These are phyloP conservation scores for Triplophysa rosa DNA, from an alignment of 2,113 vertebrate species.

Conservation along the genomic window DNA sequence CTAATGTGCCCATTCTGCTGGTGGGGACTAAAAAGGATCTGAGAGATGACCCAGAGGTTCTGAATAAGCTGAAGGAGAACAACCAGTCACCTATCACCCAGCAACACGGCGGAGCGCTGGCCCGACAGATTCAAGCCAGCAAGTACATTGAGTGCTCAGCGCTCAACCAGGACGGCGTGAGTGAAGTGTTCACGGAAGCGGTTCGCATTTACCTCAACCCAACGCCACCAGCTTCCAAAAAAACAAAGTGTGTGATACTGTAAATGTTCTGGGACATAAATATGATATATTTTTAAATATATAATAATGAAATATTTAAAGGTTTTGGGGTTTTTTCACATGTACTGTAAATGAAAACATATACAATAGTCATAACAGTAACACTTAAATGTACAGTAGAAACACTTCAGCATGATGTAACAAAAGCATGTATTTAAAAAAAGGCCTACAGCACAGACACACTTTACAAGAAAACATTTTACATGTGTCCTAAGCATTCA, in stretches of 20 bases:
- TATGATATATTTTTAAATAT: background rate
- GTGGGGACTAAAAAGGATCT: slow-evolving; percentile 90
- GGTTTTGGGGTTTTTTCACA: background rate
- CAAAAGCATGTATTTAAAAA: no score
- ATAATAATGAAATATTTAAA: no score
- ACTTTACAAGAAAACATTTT: no score
- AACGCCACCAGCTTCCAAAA: slow-evolving; percentile 68
- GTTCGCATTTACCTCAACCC: slow-evolving; percentile 83
- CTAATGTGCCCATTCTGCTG: slow-evolving; percentile 83
- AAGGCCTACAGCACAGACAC: background rate
- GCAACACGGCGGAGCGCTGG: slow-evolving; percentile 80
- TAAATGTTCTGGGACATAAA: slow-evolving; percentile 48
- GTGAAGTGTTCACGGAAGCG: slow-evolving; percentile 81
- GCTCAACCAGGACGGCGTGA: slow-evolving; percentile 85
- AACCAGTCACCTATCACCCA: slow-evolving; percentile 77
- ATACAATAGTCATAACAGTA: no score
- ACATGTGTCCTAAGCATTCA: no score
- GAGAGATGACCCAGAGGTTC: slow-evolving; percentile 76
- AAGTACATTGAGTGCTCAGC: slow-evolving; percentile 88
- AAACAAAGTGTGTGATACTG: slow-evolving; percentile 73
- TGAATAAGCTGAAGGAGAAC: slow-evolving; percentile 85
- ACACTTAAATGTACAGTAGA: background rate
- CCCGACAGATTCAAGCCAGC: slow-evolving; percentile 81
- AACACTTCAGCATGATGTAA: no score
- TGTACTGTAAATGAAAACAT: background rate